A percentile compares a stretch with the other conserved stretches of the same genome.
Conservation (phyloP, 2,888 invertebrate genomes). For the Spodoptera exigua region DNA sequence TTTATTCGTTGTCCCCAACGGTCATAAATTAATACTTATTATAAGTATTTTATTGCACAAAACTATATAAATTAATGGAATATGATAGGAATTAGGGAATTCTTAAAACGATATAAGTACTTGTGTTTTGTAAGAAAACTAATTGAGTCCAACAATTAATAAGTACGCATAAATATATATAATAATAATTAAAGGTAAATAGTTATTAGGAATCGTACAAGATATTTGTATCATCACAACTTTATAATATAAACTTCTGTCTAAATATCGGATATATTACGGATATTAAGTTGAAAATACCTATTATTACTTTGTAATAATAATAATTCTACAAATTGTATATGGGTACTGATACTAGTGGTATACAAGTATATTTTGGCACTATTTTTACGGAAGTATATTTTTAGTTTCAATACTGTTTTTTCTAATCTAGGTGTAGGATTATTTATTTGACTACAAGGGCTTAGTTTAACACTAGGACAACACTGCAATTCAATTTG, state of each 20-base stretch:
- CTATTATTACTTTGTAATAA: slow-evolving; percentile 24
- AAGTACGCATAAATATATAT: background rate
- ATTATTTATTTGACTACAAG: slow-evolving; percentile 8
- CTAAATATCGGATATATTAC: slow-evolving; percentile 2
- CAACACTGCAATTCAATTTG: background rate
- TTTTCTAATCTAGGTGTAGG: slow-evolving; percentile 30
- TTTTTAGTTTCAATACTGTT: slow-evolving; percentile 49
- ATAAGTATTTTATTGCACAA: too few relatives aligned
- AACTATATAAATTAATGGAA: too few relatives aligned
- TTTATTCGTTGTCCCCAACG: slow-evolving; percentile 11
- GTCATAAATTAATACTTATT: background rate
- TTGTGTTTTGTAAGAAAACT: background rate
- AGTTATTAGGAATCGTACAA: background rate
- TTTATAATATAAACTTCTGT: slow-evolving; percentile 1
- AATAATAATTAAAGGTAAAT: too few relatives aligned
- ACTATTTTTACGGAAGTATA: slow-evolving; percentile 60
- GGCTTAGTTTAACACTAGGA: background rate
- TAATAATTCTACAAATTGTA: slow-evolving; percentile 37
- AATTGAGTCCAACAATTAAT: slow-evolving; percentile 1
- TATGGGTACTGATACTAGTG: slow-evolving; percentile 35
- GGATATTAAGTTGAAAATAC: slow-evolving; percentile 15
- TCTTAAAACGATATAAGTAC: too few relatives aligned
- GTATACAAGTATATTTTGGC: slow-evolving; percentile 59
- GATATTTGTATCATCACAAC: background rate
- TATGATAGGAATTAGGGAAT: background rate